Evolutionary conservation across 2,888 invertebrate genomes (phyloP), one percentile per base, ranked within the genome.

Genomic region (Calameuta filiformis): DNA sequence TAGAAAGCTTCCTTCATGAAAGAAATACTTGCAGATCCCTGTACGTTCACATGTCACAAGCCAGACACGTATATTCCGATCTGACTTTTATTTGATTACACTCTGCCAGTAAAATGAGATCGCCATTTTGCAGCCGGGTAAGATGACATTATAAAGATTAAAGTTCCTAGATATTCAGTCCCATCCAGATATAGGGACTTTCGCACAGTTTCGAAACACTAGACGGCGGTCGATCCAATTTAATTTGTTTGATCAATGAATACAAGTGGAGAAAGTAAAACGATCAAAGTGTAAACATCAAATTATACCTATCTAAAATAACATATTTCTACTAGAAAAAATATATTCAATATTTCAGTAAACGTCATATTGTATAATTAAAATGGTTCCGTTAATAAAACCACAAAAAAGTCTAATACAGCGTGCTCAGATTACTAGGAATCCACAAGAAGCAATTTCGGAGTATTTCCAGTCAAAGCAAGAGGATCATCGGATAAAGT

Each of bases 391-490:
- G 31, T 33, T 71, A 71, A 31, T 34, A 34, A 71, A 71, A 15
- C 31, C 31, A 71, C 33, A 4, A 23, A 71, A 71, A 71, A 34
- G 12, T 15, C 74, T 74, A 33, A 35, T 77, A 31, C 79, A 79
- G 76, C 79, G 76, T 35, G 76, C 79, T 11, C 77, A 77, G 4
- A 79, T 83, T n/a, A 76, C 80, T 0, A 33, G 75, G 15, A 81
- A 86, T 76, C 92, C 93, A 0, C 93, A 93, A 82, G 92, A 93
- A 84, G 92, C 92, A 56, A 92, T 94, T 1, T 85, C 91, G 12
- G 93, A 94, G 83, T 94, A 93, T 86, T 93, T 92, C 81, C 92
- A 93, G 81, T 94, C 94, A 0, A 91, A 93, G 80, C 92, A 92
- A 90, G 93, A 93, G 87, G 92, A 92, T 75, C 87, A 88, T 37